Conservation (phyloP, 1,140 invertebrate species). For the Cydia strobilella region DNA sequence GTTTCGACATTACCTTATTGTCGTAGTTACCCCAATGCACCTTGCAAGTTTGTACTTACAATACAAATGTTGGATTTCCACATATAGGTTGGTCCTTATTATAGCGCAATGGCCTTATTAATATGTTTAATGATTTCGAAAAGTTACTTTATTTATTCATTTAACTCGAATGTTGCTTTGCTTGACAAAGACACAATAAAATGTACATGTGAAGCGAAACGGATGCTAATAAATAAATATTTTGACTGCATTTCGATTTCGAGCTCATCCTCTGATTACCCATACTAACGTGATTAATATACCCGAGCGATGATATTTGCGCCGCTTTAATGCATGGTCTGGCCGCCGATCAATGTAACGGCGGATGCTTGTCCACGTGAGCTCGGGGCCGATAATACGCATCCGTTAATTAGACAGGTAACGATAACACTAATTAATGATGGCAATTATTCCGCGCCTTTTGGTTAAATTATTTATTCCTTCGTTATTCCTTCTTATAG, state of each 20-base stretch:
- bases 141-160: background rate
- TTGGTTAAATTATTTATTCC: background rate
- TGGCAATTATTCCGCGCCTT: background rate
- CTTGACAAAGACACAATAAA: background rate
- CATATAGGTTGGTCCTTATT: background rate
- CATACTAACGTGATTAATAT: slow-evolving; percentile 71
- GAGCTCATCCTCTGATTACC: slow-evolving; percentile 62
- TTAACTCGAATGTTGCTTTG: background rate
- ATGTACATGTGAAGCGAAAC: background rate
- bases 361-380: slow-evolving; percentile 16
- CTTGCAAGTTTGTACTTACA: background rate
- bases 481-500: too few relatives aligned
- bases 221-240: slow-evolving; percentile 6
- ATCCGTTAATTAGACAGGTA: slow-evolving; percentile 25
- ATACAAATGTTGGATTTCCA: background rate
- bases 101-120: background rate
- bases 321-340: slow-evolving; percentile 59
- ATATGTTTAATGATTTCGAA: slow-evolving; percentile 5
- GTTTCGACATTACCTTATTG: too few relatives aligned
- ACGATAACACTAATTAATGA: slow-evolving; percentile 14
- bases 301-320: slow-evolving; percentile 57
- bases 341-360: slow-evolving; percentile 43
- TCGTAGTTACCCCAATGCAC: background rate
- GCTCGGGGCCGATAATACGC: background rate
- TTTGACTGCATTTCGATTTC: slow-evolving; percentile 61